A percentile compares a stretch with the other conserved stretches of the same genome.
Conservation (phyloP, 2,888 invertebrate species). For the Ennomos quercinarius region DNA sequence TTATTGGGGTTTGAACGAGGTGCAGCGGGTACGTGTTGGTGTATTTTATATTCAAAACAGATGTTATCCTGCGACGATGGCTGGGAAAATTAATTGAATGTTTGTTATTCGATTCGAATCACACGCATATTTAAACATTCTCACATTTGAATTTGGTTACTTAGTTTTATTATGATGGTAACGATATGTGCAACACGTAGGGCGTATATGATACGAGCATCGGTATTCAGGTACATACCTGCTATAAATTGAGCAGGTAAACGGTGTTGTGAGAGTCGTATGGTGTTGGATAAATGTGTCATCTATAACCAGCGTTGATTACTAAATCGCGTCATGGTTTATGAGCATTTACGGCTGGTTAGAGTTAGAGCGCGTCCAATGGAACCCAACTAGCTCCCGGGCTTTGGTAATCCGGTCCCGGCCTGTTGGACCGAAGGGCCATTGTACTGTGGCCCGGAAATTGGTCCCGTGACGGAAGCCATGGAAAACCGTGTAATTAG, state of each 20-base stretch:
- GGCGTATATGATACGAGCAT: conserved; percentile 30
- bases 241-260: conserved; percentile 33
- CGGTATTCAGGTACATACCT: conserved; percentile 45
- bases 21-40: conserved; percentile 63
- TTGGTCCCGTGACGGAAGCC: conserved; percentile 63
- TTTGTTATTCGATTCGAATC: conserved; percentile 75
- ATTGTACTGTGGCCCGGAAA: conserved; percentile 60
- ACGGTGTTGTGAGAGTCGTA: conserved; percentile 24
- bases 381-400: conserved; percentile 15
- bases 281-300: conserved; percentile 20
- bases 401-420: conserved; percentile 39
- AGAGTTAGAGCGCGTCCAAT: conserved; percentile 39
- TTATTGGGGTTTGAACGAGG: conserved; percentile 74
- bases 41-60: conserved; percentile 83
- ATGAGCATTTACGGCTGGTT: conserved; percentile 46
- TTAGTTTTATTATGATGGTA: conserved; percentile 42
- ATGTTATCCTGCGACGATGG: conserved; percentile 75
- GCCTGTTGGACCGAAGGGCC: conserved; percentile 53
- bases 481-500: conserved; percentile 72
- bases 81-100: conserved; percentile 79
- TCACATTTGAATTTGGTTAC: conserved; percentile 60
- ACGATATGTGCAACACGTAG: conserved; percentile 46
- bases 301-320: conserved; percentile 44
- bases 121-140: conserved; percentile 72
- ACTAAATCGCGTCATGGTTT: conserved; percentile 54